Conservation (phyloP, 2,113 vertebrate species). For the Pterocles burchelli region DNA sequence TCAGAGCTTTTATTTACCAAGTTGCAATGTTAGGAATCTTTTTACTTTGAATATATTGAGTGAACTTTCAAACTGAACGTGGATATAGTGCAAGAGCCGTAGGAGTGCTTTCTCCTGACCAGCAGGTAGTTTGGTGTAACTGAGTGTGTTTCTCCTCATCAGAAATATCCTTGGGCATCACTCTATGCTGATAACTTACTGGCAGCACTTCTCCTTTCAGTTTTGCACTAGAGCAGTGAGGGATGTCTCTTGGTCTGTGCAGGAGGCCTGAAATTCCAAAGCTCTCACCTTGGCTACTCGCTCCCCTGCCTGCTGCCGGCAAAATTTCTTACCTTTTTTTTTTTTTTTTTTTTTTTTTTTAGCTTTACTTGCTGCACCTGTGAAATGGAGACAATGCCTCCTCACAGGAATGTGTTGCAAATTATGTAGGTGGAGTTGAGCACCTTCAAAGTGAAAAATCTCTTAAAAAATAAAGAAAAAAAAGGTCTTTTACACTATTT, state of each 20-base stretch:
- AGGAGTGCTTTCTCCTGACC: background rate
- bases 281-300: background rate
- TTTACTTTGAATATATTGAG: background rate
- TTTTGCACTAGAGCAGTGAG: background rate
- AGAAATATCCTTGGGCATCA: background rate
- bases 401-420: background rate
- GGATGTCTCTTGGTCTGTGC: background rate
- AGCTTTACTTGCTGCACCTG: conserved; percentile 39
- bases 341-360: background rate
- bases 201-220: background rate
- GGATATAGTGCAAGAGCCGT: background rate
- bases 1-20: background rate
- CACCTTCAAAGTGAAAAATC: background rate
- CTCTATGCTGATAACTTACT: background rate
- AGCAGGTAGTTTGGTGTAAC: background rate
- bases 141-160: background rate
- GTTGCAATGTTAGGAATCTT: background rate
- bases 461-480: background rate
- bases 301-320: background rate
- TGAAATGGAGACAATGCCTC: conserved; percentile 15
- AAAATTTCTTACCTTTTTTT: background rate
- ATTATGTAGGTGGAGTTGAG: background rate
- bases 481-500: background rate
- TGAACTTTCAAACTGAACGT: background rate
- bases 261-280: conserved; percentile 11